These are phyloP conservation scores for Neosilurus mollespiculum DNA, from an alignment of 2,797 vertebrate genomes.

Conservation along the genomic window DNA sequence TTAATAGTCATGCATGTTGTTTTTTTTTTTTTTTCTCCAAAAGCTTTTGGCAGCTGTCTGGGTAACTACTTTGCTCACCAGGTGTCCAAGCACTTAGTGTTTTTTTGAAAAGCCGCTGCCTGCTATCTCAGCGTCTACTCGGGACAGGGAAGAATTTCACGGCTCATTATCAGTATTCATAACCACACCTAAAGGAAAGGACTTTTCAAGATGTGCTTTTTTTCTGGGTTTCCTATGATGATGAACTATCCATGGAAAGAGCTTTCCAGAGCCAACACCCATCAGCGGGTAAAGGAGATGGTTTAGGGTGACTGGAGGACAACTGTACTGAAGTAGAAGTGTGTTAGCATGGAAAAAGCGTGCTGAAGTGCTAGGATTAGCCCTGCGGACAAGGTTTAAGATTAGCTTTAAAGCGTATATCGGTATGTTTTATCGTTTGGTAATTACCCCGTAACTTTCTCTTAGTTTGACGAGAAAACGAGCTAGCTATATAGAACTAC, in stretches of 20 bases:
- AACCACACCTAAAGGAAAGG: conserved; percentile 57
- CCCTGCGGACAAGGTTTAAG: neutral
- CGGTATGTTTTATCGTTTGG: neutral
- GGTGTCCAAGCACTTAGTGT: conserved; percentile 55
- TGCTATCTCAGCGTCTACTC: conserved; percentile 46
- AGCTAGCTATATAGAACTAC: no score
- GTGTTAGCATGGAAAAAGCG: conserved; percentile 14
- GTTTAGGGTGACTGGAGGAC: conserved; percentile 44
- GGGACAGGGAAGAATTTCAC: conserved; percentile 56
- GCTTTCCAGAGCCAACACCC: conserved; percentile 39
- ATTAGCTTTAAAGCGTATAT: neutral
- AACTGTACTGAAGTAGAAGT: conserved; percentile 14
- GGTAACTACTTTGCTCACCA: conserved; percentile 53
- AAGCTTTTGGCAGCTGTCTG: conserved; percentile 52
- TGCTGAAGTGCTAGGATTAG: conserved; percentile 19
- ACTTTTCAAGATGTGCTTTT: conserved; percentile 62
- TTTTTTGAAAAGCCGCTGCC: conserved; percentile 55
- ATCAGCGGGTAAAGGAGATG: conserved; percentile 31
- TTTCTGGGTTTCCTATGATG: conserved; percentile 50
- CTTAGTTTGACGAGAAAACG: neutral
- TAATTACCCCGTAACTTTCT: no score
- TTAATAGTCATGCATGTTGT: conserved; percentile 44
- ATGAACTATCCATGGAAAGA: conserved; percentile 51
- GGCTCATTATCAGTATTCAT: conserved; percentile 61
- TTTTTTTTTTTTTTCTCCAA: conserved; percentile 20